Evolutionary conservation across 2,113 vertebrate genomes (phyloP).

Genomic region (Chaetura pelagica): DNA sequence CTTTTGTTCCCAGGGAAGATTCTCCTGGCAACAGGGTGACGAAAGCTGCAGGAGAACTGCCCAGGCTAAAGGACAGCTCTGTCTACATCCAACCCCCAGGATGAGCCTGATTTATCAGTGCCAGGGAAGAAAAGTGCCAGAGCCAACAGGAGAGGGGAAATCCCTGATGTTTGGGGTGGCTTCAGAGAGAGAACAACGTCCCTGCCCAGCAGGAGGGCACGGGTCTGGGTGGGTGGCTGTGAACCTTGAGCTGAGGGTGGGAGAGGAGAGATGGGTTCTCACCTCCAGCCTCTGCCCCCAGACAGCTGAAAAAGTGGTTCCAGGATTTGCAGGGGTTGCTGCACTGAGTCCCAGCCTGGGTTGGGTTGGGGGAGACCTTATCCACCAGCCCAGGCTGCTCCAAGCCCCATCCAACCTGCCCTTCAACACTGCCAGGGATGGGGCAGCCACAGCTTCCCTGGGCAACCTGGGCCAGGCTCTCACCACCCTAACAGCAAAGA

Average conservation of each 20-base stretch:
- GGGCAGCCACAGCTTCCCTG: no score
- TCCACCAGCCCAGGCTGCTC: no score
- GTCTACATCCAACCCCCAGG: not conserved
- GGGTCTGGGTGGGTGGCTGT: rapidly evolving
- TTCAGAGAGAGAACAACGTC: not conserved
- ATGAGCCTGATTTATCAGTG: not conserved
- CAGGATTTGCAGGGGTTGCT: not conserved
- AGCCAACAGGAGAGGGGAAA: not conserved
- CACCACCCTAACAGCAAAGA: no score
- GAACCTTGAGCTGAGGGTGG: not conserved
- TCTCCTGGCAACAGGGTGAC: constrained; percentile 23
- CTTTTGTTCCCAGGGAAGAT: constrained; percentile 1
- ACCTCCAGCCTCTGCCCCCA: not conserved
- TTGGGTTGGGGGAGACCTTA: no score
- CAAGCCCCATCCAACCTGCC: no score
- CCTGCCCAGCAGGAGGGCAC: not conserved
- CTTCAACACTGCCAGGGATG: no score
- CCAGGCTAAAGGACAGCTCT: constrained; percentile 20
- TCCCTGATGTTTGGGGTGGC: rapidly evolving
- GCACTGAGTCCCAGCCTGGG: no score
- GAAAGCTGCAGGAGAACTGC: not conserved
- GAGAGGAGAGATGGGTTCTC: not conserved
- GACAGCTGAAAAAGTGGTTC: rapidly evolving
- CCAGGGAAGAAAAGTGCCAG: not conserved
- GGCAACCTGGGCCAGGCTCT: no score